Evolutionary conservation across 2,113 vertebrate genomes (phyloP), one percentile per base, ranked within the genome.

Genomic region (Percina caprodes): DNA sequence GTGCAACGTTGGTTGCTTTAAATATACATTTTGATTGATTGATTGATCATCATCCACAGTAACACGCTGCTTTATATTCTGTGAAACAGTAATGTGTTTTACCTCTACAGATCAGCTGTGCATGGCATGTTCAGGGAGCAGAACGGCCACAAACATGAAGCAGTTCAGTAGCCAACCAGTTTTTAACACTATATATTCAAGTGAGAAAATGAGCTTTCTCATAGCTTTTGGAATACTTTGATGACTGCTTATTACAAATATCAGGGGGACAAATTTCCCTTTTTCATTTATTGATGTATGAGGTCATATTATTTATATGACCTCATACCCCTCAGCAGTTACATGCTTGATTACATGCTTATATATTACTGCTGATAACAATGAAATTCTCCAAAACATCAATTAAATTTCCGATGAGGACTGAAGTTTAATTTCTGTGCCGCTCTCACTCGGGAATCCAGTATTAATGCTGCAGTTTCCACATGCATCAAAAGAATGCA

Each of bases 391-490:
- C 62, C 42, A 66, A 26, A 18, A 66, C 18, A 54, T 69, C 48
- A 69, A 52, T 69, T 21, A 14, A 4, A n/a, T 15, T 15, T 14
- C 35, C 46, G 13, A 63, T 42, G 48, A 55, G 48, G 21, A 65
- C 46, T 39, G 15, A 51, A 78, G 66, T 52, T 77, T 69, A 46
- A 56, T 72, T 65, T 35, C 23, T 4, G 51, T n/a, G 48, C 24
- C 9, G 33, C 67, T 61, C 66, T 33, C 33, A 6, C 35, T 55
- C 15, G 14, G 42, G 61, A 76, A 26, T 60, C 49, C 39, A 24
- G 35, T 46, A 48, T 35, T 46, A 45, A 26, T 15, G 10, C 16
- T 52, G 30, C 5, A n/a, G 9, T 9, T 60, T 52, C 45, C 14
- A 9, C 12, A 14, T 30, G 13, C 4, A 42, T 73, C 30, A 59